Evolutionary conservation across 2,888 invertebrate genomes (phyloP).

Genomic region (Sarcophaga rosellei): DNA sequence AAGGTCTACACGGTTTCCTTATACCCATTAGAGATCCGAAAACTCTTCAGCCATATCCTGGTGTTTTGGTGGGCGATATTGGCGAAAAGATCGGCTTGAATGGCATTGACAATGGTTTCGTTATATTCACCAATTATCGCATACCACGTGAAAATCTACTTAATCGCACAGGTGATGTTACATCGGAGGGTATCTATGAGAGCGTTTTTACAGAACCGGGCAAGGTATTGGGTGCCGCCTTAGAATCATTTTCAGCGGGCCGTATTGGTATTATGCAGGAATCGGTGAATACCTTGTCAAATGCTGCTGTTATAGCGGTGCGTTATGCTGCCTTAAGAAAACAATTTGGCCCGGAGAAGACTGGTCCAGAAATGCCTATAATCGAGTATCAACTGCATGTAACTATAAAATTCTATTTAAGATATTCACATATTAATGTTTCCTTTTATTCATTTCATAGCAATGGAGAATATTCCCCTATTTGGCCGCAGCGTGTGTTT

Average conservation of each 20-base stretch:
- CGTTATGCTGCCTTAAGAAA: constrained; percentile 89
- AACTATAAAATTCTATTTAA: constrained; percentile 70
- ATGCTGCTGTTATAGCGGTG: constrained; percentile 87
- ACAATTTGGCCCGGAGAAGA: constrained; percentile 88
- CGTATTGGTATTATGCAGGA: constrained; percentile 87
- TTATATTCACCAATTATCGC: constrained; percentile 92
- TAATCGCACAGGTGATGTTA: constrained; percentile 94
- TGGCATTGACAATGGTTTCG: constrained; percentile 96
- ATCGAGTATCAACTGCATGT: constrained; percentile 91
- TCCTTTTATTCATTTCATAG: constrained; percentile 79
- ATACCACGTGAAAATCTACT: constrained; percentile 92
- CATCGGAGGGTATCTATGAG: constrained; percentile 92
- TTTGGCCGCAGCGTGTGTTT: constrained; percentile 85
- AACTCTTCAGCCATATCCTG: constrained; percentile 89
- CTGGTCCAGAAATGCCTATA: constrained; percentile 86
- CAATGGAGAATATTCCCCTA: constrained; percentile 89
- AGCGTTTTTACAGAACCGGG: constrained; percentile 95
- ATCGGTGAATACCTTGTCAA: constrained; percentile 82
- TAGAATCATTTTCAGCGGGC: constrained; percentile 93
- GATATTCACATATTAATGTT: neutral
- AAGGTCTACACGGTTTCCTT: constrained; percentile 94
- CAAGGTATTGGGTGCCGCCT: constrained; percentile 90
- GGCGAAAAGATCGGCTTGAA: constrained; percentile 96
- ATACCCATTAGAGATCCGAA: constrained; percentile 91
- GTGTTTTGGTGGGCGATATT: constrained; percentile 94